Evolutionary conservation across 2,113 vertebrate genomes (phyloP).

Genomic region (Clupea harengus): DNA sequence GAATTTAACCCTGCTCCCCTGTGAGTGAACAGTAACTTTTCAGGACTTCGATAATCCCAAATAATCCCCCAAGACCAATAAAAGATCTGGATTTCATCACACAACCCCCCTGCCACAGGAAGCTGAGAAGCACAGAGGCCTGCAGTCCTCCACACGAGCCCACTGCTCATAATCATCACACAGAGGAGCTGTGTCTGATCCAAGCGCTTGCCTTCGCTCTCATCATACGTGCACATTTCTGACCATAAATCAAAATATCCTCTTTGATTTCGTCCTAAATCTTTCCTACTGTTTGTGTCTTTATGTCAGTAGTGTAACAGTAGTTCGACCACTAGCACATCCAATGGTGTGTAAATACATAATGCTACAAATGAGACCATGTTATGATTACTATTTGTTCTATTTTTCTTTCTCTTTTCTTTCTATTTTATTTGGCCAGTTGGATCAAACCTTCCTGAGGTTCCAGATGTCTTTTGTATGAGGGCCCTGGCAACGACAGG

Average conservation of each 20-base stretch:
- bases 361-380: neutral
- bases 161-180: conserved; percentile 24
- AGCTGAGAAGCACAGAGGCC: conserved; percentile 39
- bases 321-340: neutral
- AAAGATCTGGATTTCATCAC: conserved; percentile 54
- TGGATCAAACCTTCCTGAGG: neutral
- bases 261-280: neutral
- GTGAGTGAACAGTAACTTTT: conserved; percentile 32
- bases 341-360: neutral
- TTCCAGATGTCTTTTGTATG: neutral
- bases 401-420: neutral
- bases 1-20: conserved; percentile 36
- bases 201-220: neutral
- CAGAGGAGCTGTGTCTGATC: neutral
- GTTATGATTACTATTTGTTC: neutral
- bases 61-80: conserved; percentile 50
- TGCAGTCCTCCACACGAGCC: conserved; percentile 36
- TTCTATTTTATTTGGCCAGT: neutral
- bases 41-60: conserved; percentile 49
- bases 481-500: neutral
- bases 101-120: conserved; percentile 31
- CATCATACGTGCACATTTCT: neutral
- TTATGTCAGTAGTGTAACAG: neutral
- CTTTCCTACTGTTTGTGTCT: neutral
- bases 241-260: neutral